These are phyloP conservation scores for Acropora yongei DNA, from an alignment of 64 coral and sea anemone species.

Conservation along the genomic window DNA sequence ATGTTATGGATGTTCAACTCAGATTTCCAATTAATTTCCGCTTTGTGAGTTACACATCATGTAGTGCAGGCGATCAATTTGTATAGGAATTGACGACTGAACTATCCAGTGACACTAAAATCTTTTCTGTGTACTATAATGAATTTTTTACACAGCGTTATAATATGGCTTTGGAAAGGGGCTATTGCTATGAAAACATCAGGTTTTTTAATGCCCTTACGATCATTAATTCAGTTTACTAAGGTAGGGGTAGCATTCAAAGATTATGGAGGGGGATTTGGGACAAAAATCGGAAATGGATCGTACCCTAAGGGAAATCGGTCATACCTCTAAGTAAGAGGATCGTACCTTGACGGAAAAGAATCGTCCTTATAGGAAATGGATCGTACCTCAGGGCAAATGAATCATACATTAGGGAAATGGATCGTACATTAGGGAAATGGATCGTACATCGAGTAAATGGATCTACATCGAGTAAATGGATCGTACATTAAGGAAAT, in stretches of 20 bases:
- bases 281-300: slow-evolving; percentile 16
- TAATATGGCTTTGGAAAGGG: neutral
- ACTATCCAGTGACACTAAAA: slow-evolving; percentile 20
- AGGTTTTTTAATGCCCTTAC: too few relatives aligned
- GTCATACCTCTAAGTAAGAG: neutral
- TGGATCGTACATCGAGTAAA: neutral
- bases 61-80: slow-evolving; percentile 2
- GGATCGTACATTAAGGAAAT: neutral
- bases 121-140: slow-evolving; percentile 12
- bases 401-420: neutral
- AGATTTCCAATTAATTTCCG: slow-evolving; percentile 20
- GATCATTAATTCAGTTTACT: too few relatives aligned
- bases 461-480: neutral
- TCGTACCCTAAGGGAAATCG: neutral
- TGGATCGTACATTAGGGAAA: neutral
- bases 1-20: neutral
- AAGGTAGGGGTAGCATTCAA: too few relatives aligned
- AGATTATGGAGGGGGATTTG: neutral
- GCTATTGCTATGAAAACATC: neutral
- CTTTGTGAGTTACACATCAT: neutral
- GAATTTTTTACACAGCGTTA: neutral
- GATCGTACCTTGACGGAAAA: neutral
- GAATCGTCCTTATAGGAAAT: neutral
- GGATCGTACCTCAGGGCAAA: neutral
- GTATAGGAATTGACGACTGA: slow-evolving; percentile 1